Evolutionary conservation across 1,140 invertebrate genomes (phyloP).

Genomic region (Rhysida immarginata): DNA sequence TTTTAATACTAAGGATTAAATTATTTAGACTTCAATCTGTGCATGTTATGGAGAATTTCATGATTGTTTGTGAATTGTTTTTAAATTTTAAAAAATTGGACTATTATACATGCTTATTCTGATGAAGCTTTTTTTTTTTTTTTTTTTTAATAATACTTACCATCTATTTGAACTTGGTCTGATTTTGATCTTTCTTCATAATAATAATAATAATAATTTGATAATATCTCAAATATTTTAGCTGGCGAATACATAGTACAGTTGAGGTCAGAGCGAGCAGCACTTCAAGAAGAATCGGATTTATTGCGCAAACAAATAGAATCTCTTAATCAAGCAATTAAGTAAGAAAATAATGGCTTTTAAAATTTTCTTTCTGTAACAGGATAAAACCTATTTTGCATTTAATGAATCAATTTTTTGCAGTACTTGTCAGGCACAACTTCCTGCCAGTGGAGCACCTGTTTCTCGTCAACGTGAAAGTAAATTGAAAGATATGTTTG

Average conservation of each 20-base stretch:
- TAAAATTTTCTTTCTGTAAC: constrained; percentile 2
- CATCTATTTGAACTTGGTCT: no score
- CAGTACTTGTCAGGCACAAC: constrained; percentile 62
- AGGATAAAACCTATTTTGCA: neutral
- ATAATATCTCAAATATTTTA: no score
- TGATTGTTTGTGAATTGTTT: no score
- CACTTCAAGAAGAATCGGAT: constrained; percentile 81
- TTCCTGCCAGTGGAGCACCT: constrained; percentile 88
- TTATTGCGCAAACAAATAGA: constrained; percentile 72
- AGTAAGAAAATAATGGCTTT: constrained; percentile 35
- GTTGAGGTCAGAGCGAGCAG: constrained; percentile 63
- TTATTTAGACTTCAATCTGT: no score
- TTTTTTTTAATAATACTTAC: no score
- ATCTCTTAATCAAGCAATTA: constrained; percentile 73
- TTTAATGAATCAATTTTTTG: constrained; percentile 5
- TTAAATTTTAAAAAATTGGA: no score
- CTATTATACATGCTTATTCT: no score
- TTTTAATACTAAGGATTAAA: no score
- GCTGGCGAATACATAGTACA: constrained; percentile 84
- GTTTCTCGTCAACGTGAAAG: constrained; percentile 74
- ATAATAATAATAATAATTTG: neutral
- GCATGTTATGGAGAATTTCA: no score
- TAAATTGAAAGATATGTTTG: constrained; percentile 88
- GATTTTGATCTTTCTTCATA: neutral
- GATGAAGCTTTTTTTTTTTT: no score